A percentile compares a stretch with the other conserved stretches of the same genome.
Conservation (phyloP, 2,888 invertebrate species). For the Argyresthia goedartella region DNA sequence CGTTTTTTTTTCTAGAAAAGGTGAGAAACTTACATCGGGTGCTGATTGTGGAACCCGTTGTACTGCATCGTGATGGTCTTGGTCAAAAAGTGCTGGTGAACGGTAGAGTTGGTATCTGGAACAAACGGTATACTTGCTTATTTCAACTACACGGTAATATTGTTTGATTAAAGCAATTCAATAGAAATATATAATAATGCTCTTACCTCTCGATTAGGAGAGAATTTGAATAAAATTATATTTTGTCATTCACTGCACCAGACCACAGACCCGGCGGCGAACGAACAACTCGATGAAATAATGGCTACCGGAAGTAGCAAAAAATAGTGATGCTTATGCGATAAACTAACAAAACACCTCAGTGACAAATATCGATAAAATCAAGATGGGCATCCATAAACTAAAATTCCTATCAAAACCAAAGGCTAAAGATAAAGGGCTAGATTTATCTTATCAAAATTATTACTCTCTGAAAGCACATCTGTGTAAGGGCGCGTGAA, state of each 20-base stretch:
- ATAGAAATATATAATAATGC: neutral
- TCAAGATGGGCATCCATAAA: too few relatives aligned
- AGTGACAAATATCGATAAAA: too few relatives aligned
- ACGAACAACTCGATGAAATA: constrained; percentile 76
- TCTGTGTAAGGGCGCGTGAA: too few relatives aligned
- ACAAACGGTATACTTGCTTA: constrained; percentile 18
- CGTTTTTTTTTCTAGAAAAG: too few relatives aligned
- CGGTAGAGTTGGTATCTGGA: constrained; percentile 56
- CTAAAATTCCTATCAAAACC: too few relatives aligned
- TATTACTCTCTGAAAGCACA: too few relatives aligned
- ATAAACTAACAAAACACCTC: too few relatives aligned
- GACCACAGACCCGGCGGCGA: constrained; percentile 68
- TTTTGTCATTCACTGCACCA: constrained; percentile 50
- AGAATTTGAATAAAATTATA: constrained; percentile 47
- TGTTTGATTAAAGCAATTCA: neutral
- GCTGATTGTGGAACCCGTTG: constrained; percentile 66
- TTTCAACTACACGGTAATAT: neutral
- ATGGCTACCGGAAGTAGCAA: constrained; percentile 39
- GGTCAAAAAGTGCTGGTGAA: constrained; percentile 26
- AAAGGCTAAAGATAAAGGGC: too few relatives aligned
- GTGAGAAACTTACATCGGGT: constrained; percentile 51
- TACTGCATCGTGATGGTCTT: constrained; percentile 54
- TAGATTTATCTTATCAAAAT: too few relatives aligned
- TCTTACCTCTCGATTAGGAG: constrained; percentile 63
- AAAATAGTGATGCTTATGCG: neutral